Base-by-base conservation (phyloP, 2,888 invertebrate genomes). In the Thera obeliscata region DNA sequence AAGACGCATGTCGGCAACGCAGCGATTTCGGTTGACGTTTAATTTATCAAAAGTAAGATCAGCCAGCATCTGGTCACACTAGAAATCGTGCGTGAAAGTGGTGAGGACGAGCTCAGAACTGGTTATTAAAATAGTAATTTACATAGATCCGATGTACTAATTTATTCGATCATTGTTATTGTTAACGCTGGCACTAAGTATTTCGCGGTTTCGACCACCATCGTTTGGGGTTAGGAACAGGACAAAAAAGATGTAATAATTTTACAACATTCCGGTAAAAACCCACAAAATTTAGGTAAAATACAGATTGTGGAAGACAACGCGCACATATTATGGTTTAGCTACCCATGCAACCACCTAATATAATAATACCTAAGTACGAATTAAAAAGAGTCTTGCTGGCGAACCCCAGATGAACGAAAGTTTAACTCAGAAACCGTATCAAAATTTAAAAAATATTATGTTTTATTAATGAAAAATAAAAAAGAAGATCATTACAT, bases 11-110 rank as follows among this genome's bases (percentile, higher is more conserved):
- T 66, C 22, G 66, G 49, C 46, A 46, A 2, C 7, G 43, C 43
- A 2, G 38, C 35, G 43, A 50, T 49, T 66, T 57, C 57, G 57
- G 68, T 56, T 57, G 66, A 73, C 68, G 72, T 74, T 76, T 68
- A 75, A 78, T 80, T 78, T 76, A 81, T 83, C 70, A 81, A 81
- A 83, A 80, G 77, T 77, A 83, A 79, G 75, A 82, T 82, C 78
- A 75, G 67, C 67, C 70, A 77, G 73, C 79, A 76, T 81, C 79
- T 82, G 77, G 77, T 80, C 81, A 82, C 76, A 79, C 79, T 88
- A 90, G 88, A 90, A 88, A 88, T 87, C 86, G 79, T 78, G 70
- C 79, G 90, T 84, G 91, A 91, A 91, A 91, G 91, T 88, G 80
- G 74, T 79, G 83, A 85, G 78, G 85, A 85, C 79, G 82, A 82